phyloP scores from a whole-genome alignment of 2,888 invertebrate genomes.

The Acleris cristana region DNA sequence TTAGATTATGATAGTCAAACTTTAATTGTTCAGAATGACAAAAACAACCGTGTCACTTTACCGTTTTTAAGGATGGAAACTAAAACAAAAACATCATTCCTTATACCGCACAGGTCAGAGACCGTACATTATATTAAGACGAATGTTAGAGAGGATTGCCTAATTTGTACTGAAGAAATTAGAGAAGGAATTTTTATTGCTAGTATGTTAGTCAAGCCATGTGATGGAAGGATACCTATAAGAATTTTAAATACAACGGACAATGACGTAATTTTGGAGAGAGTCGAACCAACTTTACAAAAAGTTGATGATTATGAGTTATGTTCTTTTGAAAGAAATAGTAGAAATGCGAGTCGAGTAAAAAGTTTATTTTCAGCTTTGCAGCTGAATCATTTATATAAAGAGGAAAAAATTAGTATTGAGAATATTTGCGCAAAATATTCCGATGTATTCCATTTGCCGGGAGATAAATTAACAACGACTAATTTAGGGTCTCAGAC shows the following conservation, averaged over 20 bases:
- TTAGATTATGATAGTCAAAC: too few species aligned
- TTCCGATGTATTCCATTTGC: too few species aligned
- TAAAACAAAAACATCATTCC: not conserved
- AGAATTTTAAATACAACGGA: constrained; percentile 39
- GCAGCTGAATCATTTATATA: too few species aligned
- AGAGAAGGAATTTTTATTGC: constrained; percentile 24
- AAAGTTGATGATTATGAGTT: too few species aligned
- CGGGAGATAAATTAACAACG: not conserved
- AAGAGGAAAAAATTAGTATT: too few species aligned
- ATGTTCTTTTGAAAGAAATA: too few species aligned
- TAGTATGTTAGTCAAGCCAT: constrained; percentile 20
- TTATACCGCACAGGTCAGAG: constrained; percentile 10
- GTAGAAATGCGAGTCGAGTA: too few species aligned
- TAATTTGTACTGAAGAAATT: constrained; percentile 10
- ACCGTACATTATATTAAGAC: constrained; percentile 27
- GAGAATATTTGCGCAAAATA: too few species aligned
- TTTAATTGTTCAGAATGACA: too few species aligned
- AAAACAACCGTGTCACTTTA: too few species aligned
- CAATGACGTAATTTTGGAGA: constrained; percentile 46
- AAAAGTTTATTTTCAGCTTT: too few species aligned
- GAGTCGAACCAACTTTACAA: constrained; percentile 34
- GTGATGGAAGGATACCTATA: constrained; percentile 26
- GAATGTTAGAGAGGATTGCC: constrained; percentile 16
- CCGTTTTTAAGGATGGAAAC: too few species aligned
- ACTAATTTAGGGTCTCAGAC: not conserved